Percentiles rank a stretch among this genome's conserved stretches.
These are phyloP conservation scores for Eonycteris spelaea DNA, from an alignment of 2,113 vertebrate genomes.

Conservation along the genomic window DNA sequence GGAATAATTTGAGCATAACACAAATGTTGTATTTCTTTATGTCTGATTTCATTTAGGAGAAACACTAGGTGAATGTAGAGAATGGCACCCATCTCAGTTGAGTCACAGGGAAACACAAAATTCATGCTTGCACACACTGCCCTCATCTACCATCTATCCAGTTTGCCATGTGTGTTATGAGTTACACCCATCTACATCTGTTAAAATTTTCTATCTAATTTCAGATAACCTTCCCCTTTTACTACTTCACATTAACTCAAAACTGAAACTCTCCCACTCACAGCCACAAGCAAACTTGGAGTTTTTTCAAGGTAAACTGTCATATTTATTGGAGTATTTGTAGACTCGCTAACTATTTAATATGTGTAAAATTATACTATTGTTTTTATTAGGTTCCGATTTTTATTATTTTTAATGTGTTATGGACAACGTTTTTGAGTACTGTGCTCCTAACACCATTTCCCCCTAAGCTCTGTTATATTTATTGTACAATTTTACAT, in stretches of 20 bases:
- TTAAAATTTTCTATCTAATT: constrained; percentile 7
- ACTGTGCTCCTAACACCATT: background rate
- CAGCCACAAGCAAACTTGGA: background rate
- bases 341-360: background rate
- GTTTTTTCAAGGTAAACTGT: background rate
- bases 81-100: background rate
- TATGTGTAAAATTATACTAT: background rate
- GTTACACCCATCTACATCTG: background rate
- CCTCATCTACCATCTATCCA: background rate
- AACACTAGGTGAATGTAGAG: background rate
- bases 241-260: background rate
- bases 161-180: background rate
- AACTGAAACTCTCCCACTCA: background rate
- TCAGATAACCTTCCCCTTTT: background rate
- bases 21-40: background rate
- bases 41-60: constrained; percentile 15
- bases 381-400: background rate
- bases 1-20: background rate
- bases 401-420: constrained; percentile 31
- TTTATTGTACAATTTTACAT: background rate
- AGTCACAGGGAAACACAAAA: background rate
- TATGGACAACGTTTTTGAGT: background rate
- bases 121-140: too few relatives aligned
- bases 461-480: background rate
- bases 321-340: background rate